A percentile compares a stretch with the other conserved stretches of the same genome.
Conservation (phyloP, 2,797 vertebrate species). For the Schizothorax lantsangensis region DNA sequence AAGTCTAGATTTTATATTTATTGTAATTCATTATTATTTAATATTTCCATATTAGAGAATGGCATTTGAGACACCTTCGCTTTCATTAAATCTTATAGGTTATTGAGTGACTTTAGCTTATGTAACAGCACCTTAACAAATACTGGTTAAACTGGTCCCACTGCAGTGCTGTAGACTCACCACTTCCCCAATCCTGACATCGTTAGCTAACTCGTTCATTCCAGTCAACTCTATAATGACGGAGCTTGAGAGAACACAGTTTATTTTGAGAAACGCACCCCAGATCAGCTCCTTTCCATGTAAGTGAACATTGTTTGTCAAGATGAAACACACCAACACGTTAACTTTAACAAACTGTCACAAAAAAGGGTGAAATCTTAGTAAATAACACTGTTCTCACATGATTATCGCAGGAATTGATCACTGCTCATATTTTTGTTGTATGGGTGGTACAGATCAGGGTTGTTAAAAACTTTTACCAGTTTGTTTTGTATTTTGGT, state of each 20-base stretch:
- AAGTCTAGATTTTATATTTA: neutral
- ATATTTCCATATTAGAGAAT: neutral
- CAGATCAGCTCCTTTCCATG: neutral
- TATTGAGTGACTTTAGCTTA: neutral
- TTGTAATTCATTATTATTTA: neutral
- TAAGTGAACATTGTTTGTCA: neutral
- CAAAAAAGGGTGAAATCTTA: neutral
- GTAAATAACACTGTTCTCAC: neutral
- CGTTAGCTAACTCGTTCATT: neutral
- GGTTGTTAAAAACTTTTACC: neutral
- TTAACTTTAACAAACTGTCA: neutral
- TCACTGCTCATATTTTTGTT: neutral
- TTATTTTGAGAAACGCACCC: too few species aligned
- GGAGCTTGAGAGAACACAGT: too few species aligned
- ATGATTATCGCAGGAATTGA: neutral
- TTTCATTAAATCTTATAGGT: neutral
- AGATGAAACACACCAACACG: neutral
- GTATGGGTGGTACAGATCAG: neutral
- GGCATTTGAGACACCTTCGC: neutral
- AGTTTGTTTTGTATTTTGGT: neutral
- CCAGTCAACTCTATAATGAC: neutral
- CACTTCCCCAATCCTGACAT: neutral
- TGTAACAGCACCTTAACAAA: neutral
- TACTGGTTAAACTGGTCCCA: neutral
- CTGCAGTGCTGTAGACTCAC: neutral